Conservation (phyloP, 1,140 invertebrate genomes). For the Caenorhabditis latens region DNA sequence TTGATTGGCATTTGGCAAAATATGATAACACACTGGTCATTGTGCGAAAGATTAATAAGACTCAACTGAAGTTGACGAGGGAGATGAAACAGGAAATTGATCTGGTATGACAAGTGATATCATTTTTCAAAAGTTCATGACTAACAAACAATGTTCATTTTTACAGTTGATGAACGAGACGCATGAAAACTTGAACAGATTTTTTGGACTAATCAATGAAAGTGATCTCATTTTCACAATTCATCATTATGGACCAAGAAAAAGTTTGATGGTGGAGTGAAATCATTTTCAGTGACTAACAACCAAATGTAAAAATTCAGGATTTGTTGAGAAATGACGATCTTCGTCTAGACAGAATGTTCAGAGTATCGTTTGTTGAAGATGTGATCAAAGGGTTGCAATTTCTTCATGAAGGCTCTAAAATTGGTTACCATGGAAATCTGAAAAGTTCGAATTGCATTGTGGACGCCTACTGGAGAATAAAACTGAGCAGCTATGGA, state of each 20-base stretch:
- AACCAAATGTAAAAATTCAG: neutral
- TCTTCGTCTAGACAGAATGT: slow-evolving; percentile 48
- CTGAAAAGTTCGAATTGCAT: slow-evolving; percentile 58
- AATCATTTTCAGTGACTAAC: neutral
- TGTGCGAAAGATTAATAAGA: slow-evolving; percentile 56
- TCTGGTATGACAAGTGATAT: slow-evolving; percentile 46
- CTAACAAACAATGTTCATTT: neutral
- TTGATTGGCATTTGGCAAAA: slow-evolving; percentile 51
- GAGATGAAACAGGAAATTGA: slow-evolving; percentile 59
- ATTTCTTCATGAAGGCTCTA: slow-evolving; percentile 45
- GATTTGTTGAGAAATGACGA: slow-evolving; percentile 54
- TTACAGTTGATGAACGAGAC: slow-evolving; percentile 59
- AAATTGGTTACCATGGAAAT: slow-evolving; percentile 60
- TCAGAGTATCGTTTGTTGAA: slow-evolving; percentile 48
- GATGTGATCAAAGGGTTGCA: slow-evolving; percentile 54
- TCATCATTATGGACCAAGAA: slow-evolving; percentile 36
- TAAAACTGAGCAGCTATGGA: slow-evolving; percentile 50
- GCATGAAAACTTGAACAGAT: slow-evolving; percentile 57
- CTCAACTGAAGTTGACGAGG: slow-evolving; percentile 55
- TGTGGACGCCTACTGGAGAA: slow-evolving; percentile 57
- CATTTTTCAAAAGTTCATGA: neutral
- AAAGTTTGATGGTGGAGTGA: slow-evolving; percentile 33
- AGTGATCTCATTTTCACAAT: slow-evolving; percentile 57
- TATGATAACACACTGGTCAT: slow-evolving; percentile 48
- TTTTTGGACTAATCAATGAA: slow-evolving; percentile 57